Base-by-base conservation (phyloP, 1,140 invertebrate genomes). In the Lepidurus apus region DNA sequence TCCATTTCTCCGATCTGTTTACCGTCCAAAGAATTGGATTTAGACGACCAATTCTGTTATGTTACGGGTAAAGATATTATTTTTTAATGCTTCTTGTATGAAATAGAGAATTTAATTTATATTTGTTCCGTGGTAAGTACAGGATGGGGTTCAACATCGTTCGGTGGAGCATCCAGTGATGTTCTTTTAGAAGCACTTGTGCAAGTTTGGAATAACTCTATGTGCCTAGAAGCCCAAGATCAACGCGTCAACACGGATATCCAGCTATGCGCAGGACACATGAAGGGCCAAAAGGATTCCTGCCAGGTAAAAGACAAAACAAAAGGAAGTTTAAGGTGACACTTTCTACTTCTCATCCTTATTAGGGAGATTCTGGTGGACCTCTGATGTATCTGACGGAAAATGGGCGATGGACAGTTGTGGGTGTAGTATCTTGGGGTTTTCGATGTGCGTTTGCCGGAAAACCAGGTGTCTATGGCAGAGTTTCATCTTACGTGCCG, bases 321-420 rank as follows among this genome's bases (percentile, higher is more conserved):
- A 17, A 17, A 21, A 44, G 1, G 34, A 73, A 9, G 24, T 44
- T 65, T 65, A 65, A 21, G 34, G 4, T 34, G 34, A 34, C 4
- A 34, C 34, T 34, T 26, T 34, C 34, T 34, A 34, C 34, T 34
- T 17, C 53, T 13, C n/a, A n/a, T 13, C 21, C 74, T 85, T 84
- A 43, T 82, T 93, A 91, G 92, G 93, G 44, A 17, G 93, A 95
- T 84, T 94, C 91, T 44, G 94, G 94, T 34, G 93, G 94, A n/a
- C 94, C 94, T 0, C 83, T 96, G 17, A 87, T 92, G 81, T 86
- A 90, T 78, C 89, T 92, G 82, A 84, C 92, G 82, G 84, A 34
- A 34, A 3, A 34, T 34, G 0, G 34, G 34, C 34, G 34, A 34
- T 34, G 34, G 34, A 34, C 34, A 34, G 34, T 34, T 34, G 34